A percentile compares a stretch with the other conserved stretches of the same genome.
These are phyloP conservation scores for Tetragnatha montana DNA, from an alignment of 2,888 invertebrate genomes.

Conservation along the genomic window DNA sequence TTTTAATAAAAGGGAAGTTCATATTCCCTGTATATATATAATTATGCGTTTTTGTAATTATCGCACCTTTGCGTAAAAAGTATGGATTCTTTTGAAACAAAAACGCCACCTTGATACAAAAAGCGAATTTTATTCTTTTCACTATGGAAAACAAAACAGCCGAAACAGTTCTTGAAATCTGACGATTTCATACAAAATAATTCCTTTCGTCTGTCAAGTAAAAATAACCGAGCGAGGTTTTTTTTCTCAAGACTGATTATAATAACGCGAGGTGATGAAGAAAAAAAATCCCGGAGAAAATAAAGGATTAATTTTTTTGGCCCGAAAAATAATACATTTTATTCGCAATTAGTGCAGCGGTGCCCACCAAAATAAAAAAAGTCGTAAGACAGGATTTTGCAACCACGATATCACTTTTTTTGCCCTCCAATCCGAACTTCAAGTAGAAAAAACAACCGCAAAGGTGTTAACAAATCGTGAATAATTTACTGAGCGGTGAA, in stretches of 20 bases:
- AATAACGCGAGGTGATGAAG: background rate
- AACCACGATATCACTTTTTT: background rate
- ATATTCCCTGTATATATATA: too few species aligned
- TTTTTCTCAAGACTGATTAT: background rate
- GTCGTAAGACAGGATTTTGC: background rate
- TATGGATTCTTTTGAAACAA: background rate
- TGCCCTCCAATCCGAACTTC: background rate
- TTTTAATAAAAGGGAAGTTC: too few species aligned
- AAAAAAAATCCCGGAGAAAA: background rate
- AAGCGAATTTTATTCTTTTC: too few species aligned
- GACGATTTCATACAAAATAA: background rate
- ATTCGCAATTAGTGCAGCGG: background rate
- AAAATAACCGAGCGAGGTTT: background rate
- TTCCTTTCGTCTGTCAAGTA: background rate
- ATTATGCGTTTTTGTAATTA: background rate
- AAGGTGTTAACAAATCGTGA: conserved; percentile 10
- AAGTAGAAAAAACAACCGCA: background rate
- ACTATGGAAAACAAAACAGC: background rate
- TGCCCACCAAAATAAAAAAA: background rate
- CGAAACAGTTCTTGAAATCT: background rate
- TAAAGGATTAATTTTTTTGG: background rate
- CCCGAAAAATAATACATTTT: background rate
- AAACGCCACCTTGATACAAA: background rate
- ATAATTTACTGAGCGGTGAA: conserved; percentile 12
- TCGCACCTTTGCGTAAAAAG: background rate